These are phyloP conservation scores for Crotalus viridis DNA, from an alignment of 2,113 vertebrate species.

Conservation along the genomic window DNA sequence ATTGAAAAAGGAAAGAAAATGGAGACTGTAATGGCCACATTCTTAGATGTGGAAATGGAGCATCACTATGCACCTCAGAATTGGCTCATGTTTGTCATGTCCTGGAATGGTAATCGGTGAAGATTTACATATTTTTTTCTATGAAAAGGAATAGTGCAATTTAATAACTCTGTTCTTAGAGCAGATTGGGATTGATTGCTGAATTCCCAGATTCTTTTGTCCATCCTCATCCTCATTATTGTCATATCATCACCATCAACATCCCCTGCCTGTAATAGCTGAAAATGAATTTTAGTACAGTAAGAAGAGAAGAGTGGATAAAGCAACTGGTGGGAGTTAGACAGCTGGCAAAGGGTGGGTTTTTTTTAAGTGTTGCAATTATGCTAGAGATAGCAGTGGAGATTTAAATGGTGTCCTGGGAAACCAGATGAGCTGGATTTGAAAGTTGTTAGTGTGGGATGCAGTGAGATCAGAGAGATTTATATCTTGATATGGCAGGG, in stretches of 20 bases:
- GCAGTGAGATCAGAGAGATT: background rate
- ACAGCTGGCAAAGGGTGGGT: background rate
- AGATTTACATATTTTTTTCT: background rate
- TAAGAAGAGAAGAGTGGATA: background rate
- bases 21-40: background rate
- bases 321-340: background rate
- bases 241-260: background rate
- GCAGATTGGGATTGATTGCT: background rate
- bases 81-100: background rate
- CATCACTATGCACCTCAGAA: background rate
- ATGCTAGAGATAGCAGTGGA: background rate
- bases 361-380: background rate
- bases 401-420: background rate
- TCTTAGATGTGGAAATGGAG: background rate
- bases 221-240: background rate
- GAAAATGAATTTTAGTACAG: background rate
- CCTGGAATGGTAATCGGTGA: background rate
- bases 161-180: background rate
- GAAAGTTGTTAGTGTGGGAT: background rate
- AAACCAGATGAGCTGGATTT: background rate
- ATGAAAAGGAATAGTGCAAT: background rate
- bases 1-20: background rate
- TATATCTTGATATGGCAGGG: background rate
- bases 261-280: background rate
- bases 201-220: background rate